Conservation (phyloP, 2,888 invertebrate genomes). For the Marronus borbonicus region DNA sequence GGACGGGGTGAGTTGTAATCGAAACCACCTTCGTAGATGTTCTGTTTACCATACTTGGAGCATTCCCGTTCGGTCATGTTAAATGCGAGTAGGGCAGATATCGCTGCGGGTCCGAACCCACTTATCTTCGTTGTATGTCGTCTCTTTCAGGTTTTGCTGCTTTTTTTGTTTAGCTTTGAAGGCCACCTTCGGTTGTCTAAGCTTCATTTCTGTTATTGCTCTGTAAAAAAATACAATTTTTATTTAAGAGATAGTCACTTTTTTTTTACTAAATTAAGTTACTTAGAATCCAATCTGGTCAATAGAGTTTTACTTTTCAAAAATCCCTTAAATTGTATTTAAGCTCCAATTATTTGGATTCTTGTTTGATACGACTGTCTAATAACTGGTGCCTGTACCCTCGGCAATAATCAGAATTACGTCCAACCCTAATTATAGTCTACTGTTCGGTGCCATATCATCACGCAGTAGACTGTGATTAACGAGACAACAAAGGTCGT, state of each 20-base stretch:
- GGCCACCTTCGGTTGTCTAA: slow-evolving; percentile 54
- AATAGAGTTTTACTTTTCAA: too few relatives aligned
- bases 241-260: neutral
- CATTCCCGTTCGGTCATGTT: slow-evolving; percentile 64
- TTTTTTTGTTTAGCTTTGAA: slow-evolving; percentile 46
- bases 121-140: slow-evolving; percentile 39
- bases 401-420: too few relatives aligned
- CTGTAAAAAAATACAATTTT: slow-evolving; percentile 58
- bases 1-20: slow-evolving; percentile 85
- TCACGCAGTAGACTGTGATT: too few relatives aligned
- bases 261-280: too few relatives aligned
- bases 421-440: too few relatives aligned
- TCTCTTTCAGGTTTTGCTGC: slow-evolving; percentile 24
- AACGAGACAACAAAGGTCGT: too few relatives aligned
- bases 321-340: too few relatives aligned
- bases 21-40: slow-evolving; percentile 64
- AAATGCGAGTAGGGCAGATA: slow-evolving; percentile 57
- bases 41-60: slow-evolving; percentile 53
- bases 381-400: too few relatives aligned
- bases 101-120: slow-evolving; percentile 56
- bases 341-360: too few relatives aligned
- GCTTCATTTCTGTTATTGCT: slow-evolving; percentile 64
- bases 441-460: too few relatives aligned
- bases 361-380: too few relatives aligned
- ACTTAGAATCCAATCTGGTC: too few relatives aligned